A percentile compares a stretch with the other conserved stretches of the same genome.
Evolutionary conservation across 2,113 vertebrate genomes (phyloP).

Genomic region (Sinocyclocheilus maitianheensis): DNA sequence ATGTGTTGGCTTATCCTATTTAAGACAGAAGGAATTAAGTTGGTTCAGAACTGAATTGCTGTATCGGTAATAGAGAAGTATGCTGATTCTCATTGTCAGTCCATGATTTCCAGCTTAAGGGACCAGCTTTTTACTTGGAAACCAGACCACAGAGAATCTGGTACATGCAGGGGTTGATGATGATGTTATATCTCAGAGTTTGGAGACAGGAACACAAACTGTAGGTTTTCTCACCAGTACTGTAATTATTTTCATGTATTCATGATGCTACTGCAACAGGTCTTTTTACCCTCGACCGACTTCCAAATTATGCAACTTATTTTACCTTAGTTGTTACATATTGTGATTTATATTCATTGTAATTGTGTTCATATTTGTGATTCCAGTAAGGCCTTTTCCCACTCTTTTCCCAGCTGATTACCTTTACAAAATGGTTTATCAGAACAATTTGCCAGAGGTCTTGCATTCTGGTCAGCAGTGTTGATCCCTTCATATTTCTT

Average conservation of each 20-base stretch:
- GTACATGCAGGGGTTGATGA: neutral
- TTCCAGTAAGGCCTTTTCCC: neutral
- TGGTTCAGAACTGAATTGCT: neutral
- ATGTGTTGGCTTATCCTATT: neutral
- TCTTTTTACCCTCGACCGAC: conserved; percentile 3
- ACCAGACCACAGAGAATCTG: neutral
- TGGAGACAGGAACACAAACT: conserved; percentile 39
- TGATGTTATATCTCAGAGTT: conserved; percentile 32
- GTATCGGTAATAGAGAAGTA: neutral
- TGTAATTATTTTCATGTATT: conserved; percentile 56
- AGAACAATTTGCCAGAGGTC: neutral
- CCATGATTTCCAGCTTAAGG: neutral
- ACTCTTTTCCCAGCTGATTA: neutral
- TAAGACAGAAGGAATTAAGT: neutral
- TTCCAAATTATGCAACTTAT: conserved; percentile 21
- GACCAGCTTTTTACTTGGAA: neutral
- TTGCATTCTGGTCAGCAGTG: neutral
- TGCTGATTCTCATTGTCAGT: neutral
- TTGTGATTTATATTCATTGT: conserved; percentile 21
- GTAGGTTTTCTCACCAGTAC: conserved; percentile 43
- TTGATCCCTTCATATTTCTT: neutral
- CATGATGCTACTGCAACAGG: conserved; percentile 35
- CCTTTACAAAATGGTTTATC: neutral
- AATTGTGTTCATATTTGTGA: conserved; percentile 15
- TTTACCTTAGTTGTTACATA: neutral